Conservation (phyloP, 2,888 invertebrate genomes). For the Bugula neritina region DNA sequence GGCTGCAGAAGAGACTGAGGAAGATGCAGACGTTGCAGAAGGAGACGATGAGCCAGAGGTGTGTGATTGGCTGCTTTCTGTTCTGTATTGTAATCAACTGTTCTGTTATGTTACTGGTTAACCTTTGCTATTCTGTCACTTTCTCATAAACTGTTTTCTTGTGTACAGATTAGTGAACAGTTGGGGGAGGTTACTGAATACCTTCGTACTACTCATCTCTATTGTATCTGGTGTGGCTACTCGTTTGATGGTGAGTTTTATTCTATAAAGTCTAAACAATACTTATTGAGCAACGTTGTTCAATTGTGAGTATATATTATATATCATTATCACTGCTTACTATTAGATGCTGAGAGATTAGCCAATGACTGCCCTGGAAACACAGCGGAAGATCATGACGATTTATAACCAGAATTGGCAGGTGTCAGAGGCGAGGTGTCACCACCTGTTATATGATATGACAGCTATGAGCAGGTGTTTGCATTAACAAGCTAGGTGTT, state of each 20-base stretch:
- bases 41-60: conserved; percentile 35
- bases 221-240: conserved; percentile 75
- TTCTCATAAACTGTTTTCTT: background rate
- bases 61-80: background rate
- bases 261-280: background rate
- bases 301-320: conserved; percentile 54
- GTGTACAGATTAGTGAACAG: conserved; percentile 57
- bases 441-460: no score
- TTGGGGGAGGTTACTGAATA: conserved; percentile 63
- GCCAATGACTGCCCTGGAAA: conserved; percentile 44
- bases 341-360: conserved; percentile 42
- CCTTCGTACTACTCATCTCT: conserved; percentile 65
- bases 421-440: no score
- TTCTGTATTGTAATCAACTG: no score
- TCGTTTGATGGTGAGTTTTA: conserved; percentile 59
- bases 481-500: no score
- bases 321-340: conserved; percentile 26
- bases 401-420: no score
- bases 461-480: no score
- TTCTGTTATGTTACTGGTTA: background rate
- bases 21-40: conserved; percentile 27
- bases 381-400: conserved; percentile 41
- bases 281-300: no score
- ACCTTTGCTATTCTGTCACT: background rate
- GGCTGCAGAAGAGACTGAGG: conserved; percentile 28